These are phyloP conservation scores for Cephus runcator DNA, from an alignment of 2,888 invertebrate genomes.

Conservation along the genomic window DNA sequence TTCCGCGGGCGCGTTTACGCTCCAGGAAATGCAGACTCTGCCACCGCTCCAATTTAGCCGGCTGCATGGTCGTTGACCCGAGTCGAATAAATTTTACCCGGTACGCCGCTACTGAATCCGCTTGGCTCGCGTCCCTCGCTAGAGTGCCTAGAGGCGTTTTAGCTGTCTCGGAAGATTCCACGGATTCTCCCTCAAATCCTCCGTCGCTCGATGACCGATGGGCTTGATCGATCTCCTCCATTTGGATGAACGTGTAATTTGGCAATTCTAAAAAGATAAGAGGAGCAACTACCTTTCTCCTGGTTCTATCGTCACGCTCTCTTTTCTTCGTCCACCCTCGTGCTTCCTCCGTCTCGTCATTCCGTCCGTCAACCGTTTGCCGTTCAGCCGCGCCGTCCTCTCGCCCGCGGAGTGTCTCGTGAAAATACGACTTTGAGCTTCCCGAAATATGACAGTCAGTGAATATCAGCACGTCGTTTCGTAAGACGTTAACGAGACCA, in stretches of 20 bases:
- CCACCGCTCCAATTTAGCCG: conserved; percentile 3
- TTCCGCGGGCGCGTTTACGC: conserved; percentile 1
- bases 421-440: background rate
- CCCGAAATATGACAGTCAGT: background rate
- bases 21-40: conserved; percentile 4
- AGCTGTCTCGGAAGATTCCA: background rate
- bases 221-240: background rate
- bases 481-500: background rate
- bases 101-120: background rate
- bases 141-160: background rate
- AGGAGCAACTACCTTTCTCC: background rate
- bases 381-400: background rate
- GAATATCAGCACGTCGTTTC: background rate
- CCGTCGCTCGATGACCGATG: background rate
- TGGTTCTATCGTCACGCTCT: background rate
- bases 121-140: background rate
- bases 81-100: conserved; percentile 4
- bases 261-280: background rate
- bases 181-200: background rate
- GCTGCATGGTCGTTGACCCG: conserved; percentile 5
- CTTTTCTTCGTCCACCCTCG: background rate
- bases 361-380: background rate
- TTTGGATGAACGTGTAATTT: background rate
- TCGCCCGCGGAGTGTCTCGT: background rate
- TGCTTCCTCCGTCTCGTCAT: background rate